Evolutionary conservation across 92 coral and sea anemone genomes (phyloP), one percentile per base, ranked within the genome.

Genomic region (Siderastrea radians): DNA sequence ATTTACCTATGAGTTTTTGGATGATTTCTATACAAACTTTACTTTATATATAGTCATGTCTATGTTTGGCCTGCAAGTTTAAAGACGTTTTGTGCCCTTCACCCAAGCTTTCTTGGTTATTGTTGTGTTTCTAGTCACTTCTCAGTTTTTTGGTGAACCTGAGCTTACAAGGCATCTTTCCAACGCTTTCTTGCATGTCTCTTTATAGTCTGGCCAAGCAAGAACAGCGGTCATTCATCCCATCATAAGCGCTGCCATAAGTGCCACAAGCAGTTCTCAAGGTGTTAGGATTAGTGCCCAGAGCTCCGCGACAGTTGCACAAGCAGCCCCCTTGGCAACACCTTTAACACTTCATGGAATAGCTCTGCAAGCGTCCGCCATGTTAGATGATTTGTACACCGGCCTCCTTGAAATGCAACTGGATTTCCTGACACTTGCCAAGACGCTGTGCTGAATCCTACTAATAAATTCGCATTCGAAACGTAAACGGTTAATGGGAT

Each of bases 321-420:
- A 47, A 71, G 19, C 51, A 16, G 54, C 13, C 43, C 12, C 76
- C 3, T 9, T 54, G 43, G 11, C 53, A 45, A 26, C 72, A 26
- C 8, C 38, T 49, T 49, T 81, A 54, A 45, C 75, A 14, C 15
- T 81, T 45, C 65, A 54, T 2, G 64, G 15, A 13, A 45, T 51
- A 6, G 85, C 85, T 68, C 43, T 81, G 4, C 75, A 14, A 54
- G 85, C 85, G 10, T 68, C 55, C 7, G 53, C 85, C 53, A 52
- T 52, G 76, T 44, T 81, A 46, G 67, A 68, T 1, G 85, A 81
- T 68, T 68, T 81, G 3, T 52, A 43, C 85, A 49, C 49, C 65
- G 8, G 38, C 65, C 59, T 81, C 73, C 15, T 68, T 3, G 46
- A 0, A 44, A 68, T 68, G 75, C 74, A 67, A 53, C 1, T 38